These are phyloP conservation scores for Saccostrea echinata DNA, from an alignment of 1,140 invertebrate genomes.

Conservation along the genomic window DNA sequence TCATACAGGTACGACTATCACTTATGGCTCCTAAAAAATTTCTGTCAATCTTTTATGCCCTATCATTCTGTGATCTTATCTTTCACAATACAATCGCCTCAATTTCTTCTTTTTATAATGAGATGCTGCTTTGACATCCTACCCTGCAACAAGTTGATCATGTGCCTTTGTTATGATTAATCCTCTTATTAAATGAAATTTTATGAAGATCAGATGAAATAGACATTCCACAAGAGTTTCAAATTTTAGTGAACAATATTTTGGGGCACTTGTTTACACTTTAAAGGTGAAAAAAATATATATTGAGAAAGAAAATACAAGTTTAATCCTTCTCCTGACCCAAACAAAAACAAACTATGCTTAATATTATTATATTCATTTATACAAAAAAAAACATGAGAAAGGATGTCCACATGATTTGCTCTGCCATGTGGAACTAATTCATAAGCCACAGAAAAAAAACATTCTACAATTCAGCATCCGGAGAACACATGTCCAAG, in stretches of 20 bases:
- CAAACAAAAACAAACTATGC: background rate
- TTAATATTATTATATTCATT: background rate
- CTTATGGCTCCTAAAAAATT: conserved; percentile 29
- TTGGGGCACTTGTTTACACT: background rate
- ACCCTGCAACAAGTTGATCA: conserved; percentile 12
- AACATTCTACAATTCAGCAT: background rate
- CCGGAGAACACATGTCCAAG: background rate
- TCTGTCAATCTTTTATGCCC: conserved; percentile 34
- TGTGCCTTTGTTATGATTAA: conserved; percentile 7
- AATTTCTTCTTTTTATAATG: background rate
- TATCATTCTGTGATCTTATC: conserved; percentile 22
- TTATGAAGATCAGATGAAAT: background rate
- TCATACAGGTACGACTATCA: conserved; percentile 6
- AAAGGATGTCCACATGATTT: background rate
- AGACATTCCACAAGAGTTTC: background rate
- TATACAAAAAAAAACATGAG: background rate
- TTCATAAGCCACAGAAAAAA: background rate
- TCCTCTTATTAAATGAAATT: background rate
- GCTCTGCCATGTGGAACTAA: conserved; percentile 1
- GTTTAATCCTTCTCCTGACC: background rate
- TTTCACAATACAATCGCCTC: background rate
- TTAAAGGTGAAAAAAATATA: too few relatives aligned
- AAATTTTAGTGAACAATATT: background rate
- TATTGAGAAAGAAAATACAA: background rate
- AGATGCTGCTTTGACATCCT: conserved; percentile 7